Percentiles rank a stretch among this genome's conserved stretches.
Conservation (phyloP, 2,797 vertebrate species). For the Cetoscarus ocellatus region DNA sequence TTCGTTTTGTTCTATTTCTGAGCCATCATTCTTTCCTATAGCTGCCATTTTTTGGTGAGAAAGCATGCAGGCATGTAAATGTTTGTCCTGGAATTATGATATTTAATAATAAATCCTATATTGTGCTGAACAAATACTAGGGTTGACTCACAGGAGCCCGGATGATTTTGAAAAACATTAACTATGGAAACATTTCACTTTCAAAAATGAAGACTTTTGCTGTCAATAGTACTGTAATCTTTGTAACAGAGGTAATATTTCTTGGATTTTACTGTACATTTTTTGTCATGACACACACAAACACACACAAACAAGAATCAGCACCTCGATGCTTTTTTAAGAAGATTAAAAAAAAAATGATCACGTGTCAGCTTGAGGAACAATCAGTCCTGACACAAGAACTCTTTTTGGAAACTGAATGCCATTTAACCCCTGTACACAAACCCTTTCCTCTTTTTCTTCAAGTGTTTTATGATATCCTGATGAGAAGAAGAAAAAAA, state of each 20-base stretch:
- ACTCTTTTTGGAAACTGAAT: conserved; percentile 53
- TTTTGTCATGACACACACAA: conserved; percentile 63
- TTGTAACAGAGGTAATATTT: conserved; percentile 82
- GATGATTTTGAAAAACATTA: conserved; percentile 66
- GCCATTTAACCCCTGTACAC: conserved; percentile 49
- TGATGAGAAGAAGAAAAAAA: conserved; percentile 33
- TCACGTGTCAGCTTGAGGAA: conserved; percentile 62
- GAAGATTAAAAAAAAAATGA: conserved; percentile 29
- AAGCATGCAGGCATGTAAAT: conserved; percentile 99
- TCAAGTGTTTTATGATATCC: conserved; percentile 65
- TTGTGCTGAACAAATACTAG: conserved; percentile 91
- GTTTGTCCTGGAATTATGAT: conserved; percentile 99
- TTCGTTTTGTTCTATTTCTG: conserved; percentile 89
- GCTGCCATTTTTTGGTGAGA: conserved; percentile 98
- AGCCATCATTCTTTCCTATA: conserved; percentile 99
- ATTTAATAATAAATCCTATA: conserved; percentile 99
- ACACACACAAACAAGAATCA: conserved; percentile 62
- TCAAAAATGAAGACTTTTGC: conserved; percentile 77
- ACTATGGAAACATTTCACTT: conserved; percentile 73
- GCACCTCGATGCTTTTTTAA: conserved; percentile 64
- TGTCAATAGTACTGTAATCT: conserved; percentile 82
- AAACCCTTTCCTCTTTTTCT: conserved; percentile 29
- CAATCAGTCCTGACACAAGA: conserved; percentile 64
- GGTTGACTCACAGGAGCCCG: conserved; percentile 78
- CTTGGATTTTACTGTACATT: conserved; percentile 77